Base-by-base conservation (phyloP, 2,113 vertebrate genomes). In the Jaculus jaculus region DNA sequence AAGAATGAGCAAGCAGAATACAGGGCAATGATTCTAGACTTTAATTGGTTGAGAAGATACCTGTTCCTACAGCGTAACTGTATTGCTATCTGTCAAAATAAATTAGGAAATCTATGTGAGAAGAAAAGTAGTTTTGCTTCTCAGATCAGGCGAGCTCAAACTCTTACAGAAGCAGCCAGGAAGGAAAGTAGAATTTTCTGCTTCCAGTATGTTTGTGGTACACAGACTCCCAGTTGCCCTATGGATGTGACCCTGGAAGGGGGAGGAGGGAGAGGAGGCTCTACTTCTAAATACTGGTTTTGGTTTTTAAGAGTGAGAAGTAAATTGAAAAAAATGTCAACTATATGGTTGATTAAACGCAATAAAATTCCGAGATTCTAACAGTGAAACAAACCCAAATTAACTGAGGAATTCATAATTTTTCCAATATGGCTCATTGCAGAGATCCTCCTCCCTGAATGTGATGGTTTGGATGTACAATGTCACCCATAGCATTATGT, bases 311-410 rank as follows among this genome's bases (percentile, higher is more conserved):
- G 85, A 77, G 93, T 66, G 42, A 84, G 89, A 92, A 88, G 88
- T 78, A 96, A 79, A 85, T 93, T 72, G 66, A 94, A 92, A 96
- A 96, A 89, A 51, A 72, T 75, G 34, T 92, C 94, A 95, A 6
- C 47, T 74, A 84, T 94, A 88, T n/a, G n/a, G 15, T 73, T 75
- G 93, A 88, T 92, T 85, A 90, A 63, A 42, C 42, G 42, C n/a
- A 87, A 23, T 66, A 61, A 94, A 96, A 71, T 78, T 21, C 72
- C 51, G 37, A 96, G 32, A 86, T 92, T 91, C 30, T 18, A 83
- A 54, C 91, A 30, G 34, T 58, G 73, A 95, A 92, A 37, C 47
- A 78, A 34, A 71, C 21, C 13, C 60, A 68, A 60, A 92, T 82
- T 51, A 69, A 69, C 68, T 90, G 54, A 84, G 71, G 89, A 66